Evolutionary conservation across 92 coral and sea anemone genomes (phyloP), one percentile per base, ranked within the genome.

Genomic region (Phenganax marumi): DNA sequence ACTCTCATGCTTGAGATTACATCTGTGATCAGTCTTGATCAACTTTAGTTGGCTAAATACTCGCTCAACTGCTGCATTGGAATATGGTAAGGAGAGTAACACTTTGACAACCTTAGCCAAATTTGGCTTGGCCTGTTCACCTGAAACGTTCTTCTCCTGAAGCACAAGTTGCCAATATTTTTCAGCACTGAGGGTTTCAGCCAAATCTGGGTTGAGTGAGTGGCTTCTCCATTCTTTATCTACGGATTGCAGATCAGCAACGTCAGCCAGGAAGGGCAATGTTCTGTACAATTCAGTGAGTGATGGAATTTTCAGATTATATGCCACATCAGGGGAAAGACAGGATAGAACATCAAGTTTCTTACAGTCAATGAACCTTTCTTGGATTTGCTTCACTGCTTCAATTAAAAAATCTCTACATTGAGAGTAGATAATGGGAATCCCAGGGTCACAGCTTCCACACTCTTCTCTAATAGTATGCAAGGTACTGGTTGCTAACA

Each of bases 141-240:
- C 54, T 12, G 13, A 46, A 46, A 23, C 8, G 10, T 54, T 73
- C 24, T 68, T 68, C 74, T 71, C 76, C 25, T 71, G 14, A 9
- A 47, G 46, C 48, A 47, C 53, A 17, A 7, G 54, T 14, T 71
- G 17, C 76, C 76, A 71, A 54, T 71, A 71, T 47, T 47, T 22
- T 47, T 71, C 76, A 26, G 54, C 76, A 9, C 25, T 71, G 76
- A 47, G 54, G 10, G 16, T 17, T 43, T 71, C 76, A 71, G 43
- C 48, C 76, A 71, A 47, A 22, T 71, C 24, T 71, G 76, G 76
- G 53, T 71, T 71, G 3, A 71, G 12, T 71, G 54, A 71, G 48
- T 71, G 76, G 48, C 53, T 71, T 71, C 76, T 71, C 76, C 76
- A 71, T 71, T 71, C 76, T 24, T 71, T 18, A 71, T 71, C 76